Evolutionary conservation across 2,113 vertebrate genomes (phyloP), one percentile per base, ranked within the genome.

Genomic region (Vimba vimba): DNA sequence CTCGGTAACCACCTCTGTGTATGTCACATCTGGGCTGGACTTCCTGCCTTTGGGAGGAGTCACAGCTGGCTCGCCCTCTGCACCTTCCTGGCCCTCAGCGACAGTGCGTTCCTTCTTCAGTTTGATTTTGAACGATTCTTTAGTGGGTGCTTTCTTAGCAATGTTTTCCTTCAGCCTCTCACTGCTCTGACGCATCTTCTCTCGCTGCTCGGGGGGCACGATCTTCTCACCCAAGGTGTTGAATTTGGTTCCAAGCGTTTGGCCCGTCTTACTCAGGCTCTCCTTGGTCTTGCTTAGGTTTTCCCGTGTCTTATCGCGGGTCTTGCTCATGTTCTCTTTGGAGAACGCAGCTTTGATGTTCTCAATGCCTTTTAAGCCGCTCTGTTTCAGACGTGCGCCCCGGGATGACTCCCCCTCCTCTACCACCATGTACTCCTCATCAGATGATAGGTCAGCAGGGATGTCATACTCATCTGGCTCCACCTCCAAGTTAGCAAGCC

Each of bases 311-410:
- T 94, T 97, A 90, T 95, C 97, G 62, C 95, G 96, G 1, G 97
- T 99, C 91, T 98, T 99, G 92, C 91, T 95, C 93, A 99, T 97
- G 87, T 93, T 98, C 93, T 99, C 97, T 90, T 95, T 98, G 89
- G 98, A 97, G 94, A 99, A 99, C 2, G 97, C 96, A 3, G 97
- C 97, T 94, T 96, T 98, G 89, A 99, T 95, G 85, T 95, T 96
- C 93, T 97, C 97, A 1, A 96, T 97, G 90, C 93, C 95, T 88
- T 96, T 97, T 91, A 94, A 96, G 83, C 98, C 94, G 0, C 96
- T 96, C 88, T 97, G 98, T 91, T 96, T 98, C 87, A 99, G 90
- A 47, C 94, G 96, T 4, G 95, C 81, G 30, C 96, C 94, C 85
- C 94, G 95, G 27, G 96, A 95, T 0, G 96, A 94, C 71, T 95